These are phyloP conservation scores for Dufourea novaeangliae DNA, from an alignment of 1,140 invertebrate genomes.

Conservation along the genomic window DNA sequence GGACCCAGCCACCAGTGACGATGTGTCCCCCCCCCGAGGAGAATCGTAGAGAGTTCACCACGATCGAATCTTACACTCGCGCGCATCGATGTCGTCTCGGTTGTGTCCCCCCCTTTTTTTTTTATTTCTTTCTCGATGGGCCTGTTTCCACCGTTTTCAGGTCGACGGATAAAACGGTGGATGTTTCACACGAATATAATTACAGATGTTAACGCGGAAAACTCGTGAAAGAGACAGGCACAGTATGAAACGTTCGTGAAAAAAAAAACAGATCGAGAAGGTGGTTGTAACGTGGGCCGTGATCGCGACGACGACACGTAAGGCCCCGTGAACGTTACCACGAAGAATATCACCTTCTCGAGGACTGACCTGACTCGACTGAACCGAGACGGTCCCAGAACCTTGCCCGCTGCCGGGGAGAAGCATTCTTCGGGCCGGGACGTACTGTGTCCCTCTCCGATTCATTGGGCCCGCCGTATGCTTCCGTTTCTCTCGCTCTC, in stretches of 20 bases:
- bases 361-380: slow-evolving; percentile 80
- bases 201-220: no score
- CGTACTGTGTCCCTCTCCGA: slow-evolving; percentile 78
- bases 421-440: slow-evolving; percentile 78
- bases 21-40: no score
- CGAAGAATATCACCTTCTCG: slow-evolving; percentile 72
- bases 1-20: no score
- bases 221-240: background rate
- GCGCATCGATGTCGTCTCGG: no score
- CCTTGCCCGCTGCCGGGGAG: slow-evolving; percentile 61
- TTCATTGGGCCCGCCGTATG: slow-evolving; percentile 75
- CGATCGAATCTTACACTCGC: background rate
- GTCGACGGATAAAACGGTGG: no score
- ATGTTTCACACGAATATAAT: no score
- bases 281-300: slow-evolving; percentile 40
- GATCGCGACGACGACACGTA: slow-evolving; percentile 50
- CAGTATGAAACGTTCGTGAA: background rate
- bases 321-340: slow-evolving; percentile 54
- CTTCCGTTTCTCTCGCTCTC: slow-evolving; percentile 53
- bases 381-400: slow-evolving; percentile 73
- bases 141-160: no score
- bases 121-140: no score
- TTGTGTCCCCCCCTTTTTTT: no score
- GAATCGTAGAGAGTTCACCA: slow-evolving; percentile 3
- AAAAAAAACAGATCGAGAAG: slow-evolving; percentile 42